A percentile compares a stretch with the other conserved stretches of the same genome.
Conservation (phyloP, 2,888 invertebrate genomes). For the Meganola albula region DNA sequence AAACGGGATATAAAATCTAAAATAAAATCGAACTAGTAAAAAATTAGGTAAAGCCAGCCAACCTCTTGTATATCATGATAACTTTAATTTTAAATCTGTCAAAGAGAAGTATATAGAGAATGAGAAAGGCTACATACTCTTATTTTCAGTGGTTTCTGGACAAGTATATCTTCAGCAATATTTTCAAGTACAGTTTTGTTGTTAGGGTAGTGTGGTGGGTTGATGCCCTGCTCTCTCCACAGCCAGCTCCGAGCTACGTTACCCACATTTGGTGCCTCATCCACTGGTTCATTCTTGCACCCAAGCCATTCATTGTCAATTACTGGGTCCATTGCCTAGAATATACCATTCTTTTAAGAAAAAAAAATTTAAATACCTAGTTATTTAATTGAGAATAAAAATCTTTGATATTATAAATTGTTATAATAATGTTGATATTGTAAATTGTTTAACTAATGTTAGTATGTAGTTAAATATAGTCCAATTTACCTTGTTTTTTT, state of each 20-base stretch:
- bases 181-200: slow-evolving; percentile 77
- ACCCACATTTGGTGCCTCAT: slow-evolving; percentile 52
- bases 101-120: no score
- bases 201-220: slow-evolving; percentile 51
- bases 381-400: no score
- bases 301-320: slow-evolving; percentile 64
- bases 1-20: no score
- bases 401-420: neutral
- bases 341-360: slow-evolving; percentile 15
- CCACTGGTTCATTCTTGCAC: slow-evolving; percentile 58
- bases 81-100: no score
- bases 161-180: slow-evolving; percentile 81
- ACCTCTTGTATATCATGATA: no score
- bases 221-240: slow-evolving; percentile 62
- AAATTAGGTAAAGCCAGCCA: no score
- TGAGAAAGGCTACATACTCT: slow-evolving; percentile 77
- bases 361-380: neutral
- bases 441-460: neutral
- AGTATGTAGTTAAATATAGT: slow-evolving; percentile 6
- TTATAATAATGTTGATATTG: neutral
- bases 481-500: slow-evolving; percentile 25
- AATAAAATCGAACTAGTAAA: no score
- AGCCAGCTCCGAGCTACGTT: slow-evolving; percentile 68
- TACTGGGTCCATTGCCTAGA: slow-evolving; percentile 64
- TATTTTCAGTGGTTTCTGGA: slow-evolving; percentile 78